These are phyloP conservation scores for Oryzaephilus surinamensis DNA, from an alignment of 1,140 invertebrate species.

Conservation along the genomic window DNA sequence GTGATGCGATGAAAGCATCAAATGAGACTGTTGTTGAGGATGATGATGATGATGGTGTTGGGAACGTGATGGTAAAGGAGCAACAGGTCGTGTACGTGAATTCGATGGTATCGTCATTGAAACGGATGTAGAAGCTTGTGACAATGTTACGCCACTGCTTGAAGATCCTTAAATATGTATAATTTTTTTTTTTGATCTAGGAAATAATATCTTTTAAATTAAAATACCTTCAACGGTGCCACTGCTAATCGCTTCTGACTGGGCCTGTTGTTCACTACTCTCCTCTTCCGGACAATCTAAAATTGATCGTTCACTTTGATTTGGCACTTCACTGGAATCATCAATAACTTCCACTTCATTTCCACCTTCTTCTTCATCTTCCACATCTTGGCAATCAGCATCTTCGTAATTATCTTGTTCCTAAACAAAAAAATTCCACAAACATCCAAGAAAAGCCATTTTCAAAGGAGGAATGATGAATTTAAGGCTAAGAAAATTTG, in stretches of 20 bases:
- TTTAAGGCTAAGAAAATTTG: too few species aligned
- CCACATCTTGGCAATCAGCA: constrained; percentile 36
- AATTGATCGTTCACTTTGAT: constrained; percentile 37
- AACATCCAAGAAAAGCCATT: too few species aligned
- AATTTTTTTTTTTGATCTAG: too few species aligned
- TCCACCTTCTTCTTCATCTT: constrained; percentile 42
- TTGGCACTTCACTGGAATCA: constrained; percentile 49
- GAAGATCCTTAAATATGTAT: too few species aligned
- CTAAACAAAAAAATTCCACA: constrained; percentile 13
- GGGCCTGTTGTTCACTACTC: constrained; percentile 30
- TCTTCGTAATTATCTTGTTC: constrained; percentile 36
- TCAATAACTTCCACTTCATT: constrained; percentile 60
- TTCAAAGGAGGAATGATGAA: too few species aligned
- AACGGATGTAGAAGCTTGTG: constrained; percentile 40
- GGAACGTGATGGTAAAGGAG: constrained; percentile 22
- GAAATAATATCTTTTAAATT: neutral
- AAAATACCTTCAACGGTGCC: constrained; percentile 36
- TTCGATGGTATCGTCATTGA: constrained; percentile 30
- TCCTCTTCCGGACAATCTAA: constrained; percentile 24
- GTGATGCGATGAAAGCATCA: constrained; percentile 36
- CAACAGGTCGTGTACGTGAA: constrained; percentile 26
- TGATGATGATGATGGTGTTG: constrained; percentile 19
- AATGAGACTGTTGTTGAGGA: constrained; percentile 25
- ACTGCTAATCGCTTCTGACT: constrained; percentile 47
- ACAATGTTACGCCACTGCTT: constrained; percentile 27